phyloP scores from a whole-genome alignment of 2,888 invertebrate species.

The Disparrhopalites patrizii region DNA sequence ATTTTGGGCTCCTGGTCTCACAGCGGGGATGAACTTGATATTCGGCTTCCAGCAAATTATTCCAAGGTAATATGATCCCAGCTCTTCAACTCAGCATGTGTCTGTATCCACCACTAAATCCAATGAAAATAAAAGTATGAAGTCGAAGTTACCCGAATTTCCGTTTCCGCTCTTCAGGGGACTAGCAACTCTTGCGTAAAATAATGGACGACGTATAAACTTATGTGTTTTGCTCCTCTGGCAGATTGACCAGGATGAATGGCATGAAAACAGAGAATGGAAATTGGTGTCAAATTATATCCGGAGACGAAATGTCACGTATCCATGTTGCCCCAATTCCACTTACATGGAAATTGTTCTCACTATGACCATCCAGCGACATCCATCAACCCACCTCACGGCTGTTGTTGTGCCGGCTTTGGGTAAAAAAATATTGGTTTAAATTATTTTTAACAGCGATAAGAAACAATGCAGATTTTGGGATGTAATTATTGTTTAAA shows the following conservation, averaged over 20 bases:
- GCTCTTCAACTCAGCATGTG: too few species aligned
- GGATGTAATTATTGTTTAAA: neutral
- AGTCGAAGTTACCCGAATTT: too few species aligned
- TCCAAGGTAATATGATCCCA: slow-evolving; percentile 15
- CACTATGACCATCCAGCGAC: slow-evolving; percentile 27
- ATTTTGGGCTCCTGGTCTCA: slow-evolving; percentile 72
- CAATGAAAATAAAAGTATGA: too few species aligned
- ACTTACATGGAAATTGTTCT: slow-evolving; percentile 41
- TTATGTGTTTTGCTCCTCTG: neutral
- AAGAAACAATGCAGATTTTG: too few species aligned
- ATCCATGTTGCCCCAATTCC: slow-evolving; percentile 32
- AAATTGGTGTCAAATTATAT: slow-evolving; percentile 31
- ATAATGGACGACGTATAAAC: slow-evolving; percentile 2
- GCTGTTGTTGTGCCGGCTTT: slow-evolving; percentile 46
- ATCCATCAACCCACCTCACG: slow-evolving; percentile 40
- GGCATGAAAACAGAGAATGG: slow-evolving; percentile 45
- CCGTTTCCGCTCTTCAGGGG: too few species aligned
- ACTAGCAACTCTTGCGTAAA: too few species aligned
- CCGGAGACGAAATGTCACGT: neutral
- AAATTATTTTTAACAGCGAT: neutral
- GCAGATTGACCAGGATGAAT: slow-evolving; percentile 38
- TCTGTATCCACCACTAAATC: too few species aligned
- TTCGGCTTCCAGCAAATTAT: slow-evolving; percentile 47
- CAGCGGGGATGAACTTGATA: slow-evolving; percentile 58
- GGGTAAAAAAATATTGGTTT: too few species aligned